Conservation (phyloP, 92 coral and sea anemone genomes). For the Pocillopora grandis region DNA sequence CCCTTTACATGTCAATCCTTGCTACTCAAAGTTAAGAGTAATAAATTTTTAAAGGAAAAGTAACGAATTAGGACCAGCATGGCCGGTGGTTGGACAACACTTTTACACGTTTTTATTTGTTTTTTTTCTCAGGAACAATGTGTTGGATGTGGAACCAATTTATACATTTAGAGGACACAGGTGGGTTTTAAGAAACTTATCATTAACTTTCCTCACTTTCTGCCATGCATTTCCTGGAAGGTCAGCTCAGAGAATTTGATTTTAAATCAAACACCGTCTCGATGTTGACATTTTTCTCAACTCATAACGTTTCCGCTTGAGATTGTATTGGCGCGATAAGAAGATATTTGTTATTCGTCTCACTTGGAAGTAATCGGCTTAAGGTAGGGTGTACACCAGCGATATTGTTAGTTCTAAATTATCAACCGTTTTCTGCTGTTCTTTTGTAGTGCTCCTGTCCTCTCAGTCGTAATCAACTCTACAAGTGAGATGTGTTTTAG, state of each 20-base stretch:
- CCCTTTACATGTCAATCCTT: too few relatives aligned
- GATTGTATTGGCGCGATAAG: too few relatives aligned
- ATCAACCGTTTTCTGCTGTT: not conserved
- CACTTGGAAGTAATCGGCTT: not conserved
- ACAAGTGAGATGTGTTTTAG: slow-evolving; percentile 97
- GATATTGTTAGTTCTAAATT: not conserved
- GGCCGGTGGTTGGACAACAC: too few relatives aligned
- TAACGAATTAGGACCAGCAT: too few relatives aligned
- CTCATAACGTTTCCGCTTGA: too few relatives aligned
- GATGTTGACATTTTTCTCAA: too few relatives aligned
- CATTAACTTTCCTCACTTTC: too few relatives aligned
- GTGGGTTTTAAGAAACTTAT: slow-evolving; percentile 39
- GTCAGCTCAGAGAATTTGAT: not conserved
- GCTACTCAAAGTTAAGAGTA: too few relatives aligned
- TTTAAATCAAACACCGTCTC: too few relatives aligned
- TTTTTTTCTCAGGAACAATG: slow-evolving; percentile 71
- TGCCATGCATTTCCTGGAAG: not conserved
- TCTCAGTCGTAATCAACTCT: slow-evolving; percentile 79
- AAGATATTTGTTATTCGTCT: too few relatives aligned
- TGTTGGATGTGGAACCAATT: slow-evolving; percentile 95
- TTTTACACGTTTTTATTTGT: not conserved
- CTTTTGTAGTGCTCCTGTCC: slow-evolving; percentile 74
- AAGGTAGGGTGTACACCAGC: not conserved
- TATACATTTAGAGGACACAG: slow-evolving; percentile 98
- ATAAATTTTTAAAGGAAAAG: too few relatives aligned